Percentiles rank a stretch among this genome's conserved stretches.
Conservation (phyloP, 2,888 invertebrate genomes). For the Nymphalis polychloros region DNA sequence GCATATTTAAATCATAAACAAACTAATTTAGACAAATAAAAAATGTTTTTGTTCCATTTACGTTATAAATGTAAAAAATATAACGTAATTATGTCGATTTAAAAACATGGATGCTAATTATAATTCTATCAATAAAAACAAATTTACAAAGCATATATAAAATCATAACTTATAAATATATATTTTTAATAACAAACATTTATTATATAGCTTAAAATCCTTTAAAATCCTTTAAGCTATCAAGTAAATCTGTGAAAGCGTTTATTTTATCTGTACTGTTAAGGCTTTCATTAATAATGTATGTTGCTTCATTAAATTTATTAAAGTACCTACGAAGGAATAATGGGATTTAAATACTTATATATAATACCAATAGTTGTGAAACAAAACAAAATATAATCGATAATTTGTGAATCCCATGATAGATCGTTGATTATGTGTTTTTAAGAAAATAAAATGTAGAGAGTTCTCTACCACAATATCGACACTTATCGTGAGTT, state of each 20-base stretch:
- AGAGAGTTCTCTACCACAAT: too few relatives aligned
- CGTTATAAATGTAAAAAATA: background rate
- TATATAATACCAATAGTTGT: background rate
- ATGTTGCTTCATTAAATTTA: conserved; percentile 28
- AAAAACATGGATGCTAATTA: background rate
- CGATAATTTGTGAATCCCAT: background rate
- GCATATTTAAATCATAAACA: too few relatives aligned
- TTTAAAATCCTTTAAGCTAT: background rate
- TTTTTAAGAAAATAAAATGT: too few relatives aligned
- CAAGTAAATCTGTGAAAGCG: background rate
- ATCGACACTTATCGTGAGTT: too few relatives aligned
- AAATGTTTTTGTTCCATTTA: too few relatives aligned
- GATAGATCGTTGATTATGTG: too few relatives aligned
- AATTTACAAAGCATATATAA: background rate
- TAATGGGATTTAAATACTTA: conserved; percentile 7
- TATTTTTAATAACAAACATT: background rate
- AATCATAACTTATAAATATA: background rate
- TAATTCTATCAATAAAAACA: background rate
- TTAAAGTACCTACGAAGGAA: conserved; percentile 19
- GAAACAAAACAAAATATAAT: background rate
- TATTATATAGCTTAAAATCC: background rate
- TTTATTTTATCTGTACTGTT: conserved; percentile 18
- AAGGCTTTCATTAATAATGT: conserved; percentile 31
- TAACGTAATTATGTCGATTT: background rate
- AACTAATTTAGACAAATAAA: too few relatives aligned